Base-by-base conservation (phyloP, 2,113 vertebrate species). In the Corythornis vintsioides region DNA sequence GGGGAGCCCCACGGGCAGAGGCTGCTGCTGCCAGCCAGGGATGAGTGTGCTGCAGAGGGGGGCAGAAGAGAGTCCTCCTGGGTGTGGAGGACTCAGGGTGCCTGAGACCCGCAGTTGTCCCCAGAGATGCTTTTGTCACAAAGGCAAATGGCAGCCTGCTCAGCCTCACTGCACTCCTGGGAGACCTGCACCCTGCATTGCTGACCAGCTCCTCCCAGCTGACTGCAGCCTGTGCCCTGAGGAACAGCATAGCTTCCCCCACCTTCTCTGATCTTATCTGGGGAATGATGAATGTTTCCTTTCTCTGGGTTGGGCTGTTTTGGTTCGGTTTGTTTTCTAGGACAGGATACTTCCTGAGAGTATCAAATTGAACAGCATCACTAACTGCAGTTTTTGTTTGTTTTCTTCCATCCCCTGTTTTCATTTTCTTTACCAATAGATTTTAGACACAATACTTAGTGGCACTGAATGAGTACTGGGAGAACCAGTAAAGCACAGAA, bases 391-490 rank as follows among this genome's bases (percentile, higher is more conserved):
- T 75, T 95, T 83, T 90, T 88, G 21, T 33, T 82, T 84, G 14
- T 82, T 86, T 91, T 83, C 60, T 86, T 47, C 33, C 28, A 73
- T 65, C 83, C 61, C 25, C 33, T 5, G 1, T 94, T 93, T 83
- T 90, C 76, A 88, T 47, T 69, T 74, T 94, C 55, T 91, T 92
- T 94, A 50, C 86, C 75, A 81, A 57, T 80, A 77, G 92, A 83
- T 87, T 89, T 94, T 93, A 94, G 53, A 26, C 13, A 14, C 2
- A 38, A 70, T 84, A 93, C n/a, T 63, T 25, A 64, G 28, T 70
- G 78, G 66, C 84, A 83, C 70, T 77, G 56, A 63, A 74, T 74
- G 82, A 60, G 42, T 60, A 9, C 35, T 73, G 79, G 91, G 81
- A 92, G 83, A 93, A 78, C 22, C 14, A 45, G 25, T 55, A 94